Evolutionary conservation across 2,888 invertebrate genomes (phyloP), one percentile per base, ranked within the genome.

Genomic region (Tubiluchus corallicola): DNA sequence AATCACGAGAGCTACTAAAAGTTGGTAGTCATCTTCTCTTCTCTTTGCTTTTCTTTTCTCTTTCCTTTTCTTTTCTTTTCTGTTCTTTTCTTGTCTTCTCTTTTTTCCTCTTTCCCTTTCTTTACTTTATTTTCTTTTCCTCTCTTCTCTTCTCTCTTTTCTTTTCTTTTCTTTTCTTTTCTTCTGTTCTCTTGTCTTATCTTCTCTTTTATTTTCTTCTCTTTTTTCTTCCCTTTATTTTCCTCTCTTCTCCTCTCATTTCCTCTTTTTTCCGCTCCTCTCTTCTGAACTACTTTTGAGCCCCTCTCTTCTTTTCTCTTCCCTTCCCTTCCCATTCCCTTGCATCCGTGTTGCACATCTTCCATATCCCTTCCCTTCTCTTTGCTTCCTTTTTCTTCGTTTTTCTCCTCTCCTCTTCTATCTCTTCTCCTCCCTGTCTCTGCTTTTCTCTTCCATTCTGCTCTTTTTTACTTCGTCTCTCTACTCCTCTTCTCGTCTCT

Each of bases 381-480:
- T 37, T 4, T 13, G 16, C n/a, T 17, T 3, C 3, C 16, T 40
- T 40, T 3, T 4, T 38, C 20, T 42, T 19, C 21, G 3, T 37
- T 41, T 40, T 3, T 19, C 37, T 37, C 13, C 17, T 37, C 19
- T 37, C 5, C 29, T 41, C 4, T 15, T 17, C 20, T 19, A 21
- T 9, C 9, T 41, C 20, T 21, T 21, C 20, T 19, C 5, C 20
- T 19, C 17, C 20, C 45, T n/a, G 40, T 37, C 3, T 17, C 29
- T 21, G 40, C 45, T 41, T 41, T 29, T 15, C 37, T 37, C 18
- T 40, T 18, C 4, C 41, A 40, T 5, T 40, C 18, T 21, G 40
- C 45, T 45, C 41, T 41, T 29, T 29, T 38, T 45, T 45, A 18
- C 37, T 40, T 38, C 37, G 19, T 17, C 41, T 15, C 41, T 41